Evolutionary conservation across 2,888 invertebrate genomes (phyloP), one percentile per base, ranked within the genome.

Genomic region (Fabriciana adippe): DNA sequence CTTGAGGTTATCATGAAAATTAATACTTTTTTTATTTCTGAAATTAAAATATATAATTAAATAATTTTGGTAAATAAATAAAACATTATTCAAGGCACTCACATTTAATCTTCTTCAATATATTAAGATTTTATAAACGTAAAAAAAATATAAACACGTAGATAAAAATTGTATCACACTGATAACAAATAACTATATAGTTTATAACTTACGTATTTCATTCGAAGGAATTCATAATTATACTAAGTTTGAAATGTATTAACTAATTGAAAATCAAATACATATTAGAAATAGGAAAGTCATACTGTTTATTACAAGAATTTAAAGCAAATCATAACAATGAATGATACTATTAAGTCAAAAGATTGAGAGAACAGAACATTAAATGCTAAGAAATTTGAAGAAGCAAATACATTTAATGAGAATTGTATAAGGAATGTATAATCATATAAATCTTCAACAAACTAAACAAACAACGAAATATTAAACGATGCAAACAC

Each of bases 111-210:
- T 82, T 85, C 85, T 85, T 83, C 84, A 88, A 91, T 91, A 91
- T 91, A 90, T 91, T 90, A 90, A 84, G 84, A 85, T 89, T 84
- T 84, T 84, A 82, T 79, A 85, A 88, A 86, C 78, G 80, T 83
- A 84, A 86, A 87, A n/a, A 88, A 84, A 82, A 78, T 82, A 78
- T 81, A 87, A 80, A 79, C 76, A 72, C 69, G 67, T 69, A 61
- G 68, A 79, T 81, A 85, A 83, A 84, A 84, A 85, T 88, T 81
- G 82, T 85, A 87, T 89, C 88, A 87, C 87, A 88, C 82, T 83
- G 82, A 83, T 76, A 86, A 87, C 83, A 87, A 86, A 78, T 81
- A 83, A 74, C 67, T 68, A 71, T 68, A 71, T 61, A 67, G 62
- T 66, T 68, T 51, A 70, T 74, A 72, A 69, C 72, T 73, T 73